Conservation (phyloP, 2,113 vertebrate genomes). For the Proteles cristata region DNA sequence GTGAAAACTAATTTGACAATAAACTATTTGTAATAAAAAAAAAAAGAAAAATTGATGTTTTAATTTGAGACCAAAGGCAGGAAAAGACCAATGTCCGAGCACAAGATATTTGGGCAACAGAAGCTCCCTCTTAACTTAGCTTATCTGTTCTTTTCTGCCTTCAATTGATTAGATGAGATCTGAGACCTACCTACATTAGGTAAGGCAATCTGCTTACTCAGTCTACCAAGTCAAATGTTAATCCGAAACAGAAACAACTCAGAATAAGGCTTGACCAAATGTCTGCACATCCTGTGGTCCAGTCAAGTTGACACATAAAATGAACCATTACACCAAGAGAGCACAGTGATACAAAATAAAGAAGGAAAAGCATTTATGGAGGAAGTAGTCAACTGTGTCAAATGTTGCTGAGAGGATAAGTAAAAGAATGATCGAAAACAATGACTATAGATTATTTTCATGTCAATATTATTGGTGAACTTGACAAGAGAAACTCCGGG, state of each 20-base stretch:
- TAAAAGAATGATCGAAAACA: background rate
- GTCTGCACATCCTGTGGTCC: background rate
- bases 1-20: too few relatives aligned
- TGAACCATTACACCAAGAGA: background rate
- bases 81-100: background rate
- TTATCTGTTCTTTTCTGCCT: background rate
- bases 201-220: background rate
- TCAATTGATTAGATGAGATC: background rate
- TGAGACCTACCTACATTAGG: background rate
- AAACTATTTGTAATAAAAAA: too few relatives aligned
- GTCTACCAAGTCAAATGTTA: background rate
- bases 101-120: background rate
- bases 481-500: background rate
- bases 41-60: background rate
- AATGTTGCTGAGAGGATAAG: background rate
- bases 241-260: background rate
- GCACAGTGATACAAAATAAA: background rate
- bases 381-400: background rate
- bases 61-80: background rate
- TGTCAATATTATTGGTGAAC: background rate
- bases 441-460: background rate
- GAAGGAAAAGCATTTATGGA: background rate
- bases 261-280: background rate
- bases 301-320: background rate
- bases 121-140: background rate